Evolutionary conservation across 2,113 vertebrate genomes (phyloP), one percentile per base, ranked within the genome.

Genomic region (Eclectus roratus): DNA sequence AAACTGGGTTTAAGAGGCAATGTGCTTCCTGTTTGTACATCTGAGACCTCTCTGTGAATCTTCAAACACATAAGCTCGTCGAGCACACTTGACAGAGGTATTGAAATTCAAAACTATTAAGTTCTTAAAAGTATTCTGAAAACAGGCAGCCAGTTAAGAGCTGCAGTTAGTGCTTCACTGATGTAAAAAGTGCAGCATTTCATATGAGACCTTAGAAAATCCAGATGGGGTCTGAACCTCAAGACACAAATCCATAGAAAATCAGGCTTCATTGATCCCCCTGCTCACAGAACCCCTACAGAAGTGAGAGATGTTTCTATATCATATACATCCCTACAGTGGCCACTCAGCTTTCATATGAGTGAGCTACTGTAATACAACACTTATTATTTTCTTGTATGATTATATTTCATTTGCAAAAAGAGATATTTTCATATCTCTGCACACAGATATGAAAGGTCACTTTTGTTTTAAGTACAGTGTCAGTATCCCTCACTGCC

Each of bases 161-260:
- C 85, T 73, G 68, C 2, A 2, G 46, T 70, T 95, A 93, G 88
- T 80, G 39, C 60, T 93, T 88, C 50, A 66, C 37, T 49, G 79
- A 84, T 92, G 85, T 73, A 80, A 93, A 90, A 90, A 93, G 66
- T 80, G 79, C 85, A 80, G 27, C 4, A 1, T 72, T 89, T 95
- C 71, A 56, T 88, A 52, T 65, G 66, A 91, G 66, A 88, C 49
- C 58, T 93, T 69, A 31, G 58, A 72, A 91, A 93, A 76, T 88
- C 44, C 76, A 91, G 66, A 56, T 18, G 66, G 35, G 63, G 68
- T 90, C 71, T 91, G 80, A 94, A 80, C 76, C 80, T 90, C 64
- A 85, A 94, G 91, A 74, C 80, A 93, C n/a, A 93, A 86, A 92
- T 95, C 94, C 72, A 80, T 84, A 82, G 41, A 86, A 82, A 90